These are phyloP conservation scores for Drosophila arawakana DNA, from an alignment of 1,140 invertebrate genomes.

Conservation along the genomic window DNA sequence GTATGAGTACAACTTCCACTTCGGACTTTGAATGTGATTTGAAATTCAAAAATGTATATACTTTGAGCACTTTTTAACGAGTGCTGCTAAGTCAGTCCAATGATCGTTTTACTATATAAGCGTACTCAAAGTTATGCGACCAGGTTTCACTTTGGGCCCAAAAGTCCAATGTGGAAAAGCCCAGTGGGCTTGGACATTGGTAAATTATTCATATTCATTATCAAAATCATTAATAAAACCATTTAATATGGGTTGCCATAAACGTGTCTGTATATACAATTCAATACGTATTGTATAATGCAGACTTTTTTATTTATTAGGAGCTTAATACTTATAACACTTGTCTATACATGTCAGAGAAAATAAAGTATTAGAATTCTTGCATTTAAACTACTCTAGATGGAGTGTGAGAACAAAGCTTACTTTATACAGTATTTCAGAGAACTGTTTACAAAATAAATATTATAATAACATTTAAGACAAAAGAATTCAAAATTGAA, in stretches of 20 bases:
- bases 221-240: slow-evolving; percentile 75
- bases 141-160: slow-evolving; percentile 49
- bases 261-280: slow-evolving; percentile 24
- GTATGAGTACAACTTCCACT: slow-evolving; percentile 37
- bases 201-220: slow-evolving; percentile 71
- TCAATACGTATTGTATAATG: background rate
- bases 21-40: slow-evolving; percentile 55
- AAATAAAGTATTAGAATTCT: too few relatives aligned
- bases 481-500: too few relatives aligned
- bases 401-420: too few relatives aligned
- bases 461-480: too few relatives aligned
- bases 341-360: too few relatives aligned
- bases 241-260: slow-evolving; percentile 68
- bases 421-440: too few relatives aligned
- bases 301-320: background rate
- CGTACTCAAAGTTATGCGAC: slow-evolving; percentile 48
- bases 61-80: slow-evolving; percentile 44
- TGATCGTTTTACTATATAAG: background rate
- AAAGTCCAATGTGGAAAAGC: slow-evolving; percentile 1
- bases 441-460: too few relatives aligned
- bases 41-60: slow-evolving; percentile 58
- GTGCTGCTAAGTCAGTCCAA: slow-evolving; percentile 19
- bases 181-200: slow-evolving; percentile 22
- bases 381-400: too few relatives aligned
- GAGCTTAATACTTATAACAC: background rate